These are phyloP conservation scores for Tapirus indicus DNA, from an alignment of 2,797 vertebrate species.

Conservation along the genomic window DNA sequence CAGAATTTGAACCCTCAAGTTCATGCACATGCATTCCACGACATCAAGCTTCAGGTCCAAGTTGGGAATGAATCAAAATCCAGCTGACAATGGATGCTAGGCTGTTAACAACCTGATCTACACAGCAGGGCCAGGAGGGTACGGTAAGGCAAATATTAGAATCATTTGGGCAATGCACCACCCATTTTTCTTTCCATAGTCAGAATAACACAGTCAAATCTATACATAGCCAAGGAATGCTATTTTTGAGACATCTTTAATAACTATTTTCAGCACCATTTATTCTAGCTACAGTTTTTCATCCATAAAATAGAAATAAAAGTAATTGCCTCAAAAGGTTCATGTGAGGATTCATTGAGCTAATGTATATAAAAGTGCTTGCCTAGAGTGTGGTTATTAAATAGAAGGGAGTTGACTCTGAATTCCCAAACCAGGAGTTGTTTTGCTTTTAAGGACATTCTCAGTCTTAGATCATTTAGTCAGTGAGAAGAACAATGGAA, in stretches of 20 bases:
- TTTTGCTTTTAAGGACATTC: not conserved
- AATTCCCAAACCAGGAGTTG: not conserved
- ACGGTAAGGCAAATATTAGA: not conserved
- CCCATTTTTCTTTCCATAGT: not conserved
- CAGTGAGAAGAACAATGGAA: not conserved
- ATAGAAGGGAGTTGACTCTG: not conserved
- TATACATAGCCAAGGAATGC: not conserved
- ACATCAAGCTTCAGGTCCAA: fast-evolving
- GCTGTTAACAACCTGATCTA: not conserved
- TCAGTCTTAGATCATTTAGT: not conserved
- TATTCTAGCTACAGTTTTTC: not conserved
- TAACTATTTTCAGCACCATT: not conserved
- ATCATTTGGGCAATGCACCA: not conserved
- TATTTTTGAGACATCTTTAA: slow-evolving; percentile 3
- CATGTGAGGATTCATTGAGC: not conserved
- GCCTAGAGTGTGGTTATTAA: not conserved
- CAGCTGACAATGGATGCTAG: not conserved
- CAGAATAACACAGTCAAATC: not conserved
- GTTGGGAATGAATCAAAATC: not conserved
- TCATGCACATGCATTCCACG: not conserved
- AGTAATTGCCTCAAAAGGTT: not conserved
- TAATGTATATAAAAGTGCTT: not conserved
- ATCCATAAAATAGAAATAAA: slow-evolving; percentile 30
- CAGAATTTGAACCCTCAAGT: not conserved
- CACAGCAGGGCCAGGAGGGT: not conserved